Conservation (phyloP, 2,888 invertebrate species). For the Epinotia brunnichana region DNA sequence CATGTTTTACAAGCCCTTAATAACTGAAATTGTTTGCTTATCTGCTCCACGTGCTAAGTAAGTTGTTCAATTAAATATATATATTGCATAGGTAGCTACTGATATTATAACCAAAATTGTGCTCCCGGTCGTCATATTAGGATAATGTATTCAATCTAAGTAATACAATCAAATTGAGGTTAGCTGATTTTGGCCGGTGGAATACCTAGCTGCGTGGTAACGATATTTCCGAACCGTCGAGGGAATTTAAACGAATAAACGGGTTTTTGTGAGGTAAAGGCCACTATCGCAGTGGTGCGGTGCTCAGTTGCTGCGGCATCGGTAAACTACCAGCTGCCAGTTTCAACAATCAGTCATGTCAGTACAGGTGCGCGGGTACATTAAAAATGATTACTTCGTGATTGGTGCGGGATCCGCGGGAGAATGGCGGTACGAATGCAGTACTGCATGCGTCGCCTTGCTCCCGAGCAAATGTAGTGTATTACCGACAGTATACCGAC, state of each 20-base stretch:
- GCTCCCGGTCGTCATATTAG: background rate
- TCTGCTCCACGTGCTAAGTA: background rate
- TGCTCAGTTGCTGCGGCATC: no score
- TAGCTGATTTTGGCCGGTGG: background rate
- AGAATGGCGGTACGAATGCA: no score
- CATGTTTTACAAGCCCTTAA: no score
- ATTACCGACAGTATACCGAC: no score
- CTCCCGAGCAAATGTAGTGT: no score
- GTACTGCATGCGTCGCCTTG: no score
- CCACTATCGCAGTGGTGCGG: no score
- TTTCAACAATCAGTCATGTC: no score
- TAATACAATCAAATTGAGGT: slow-evolving; percentile 11
- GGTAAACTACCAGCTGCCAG: no score
- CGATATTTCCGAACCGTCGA: background rate
- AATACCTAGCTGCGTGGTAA: background rate
- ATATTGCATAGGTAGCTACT: background rate
- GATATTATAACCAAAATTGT: background rate
- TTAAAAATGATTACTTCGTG: no score
- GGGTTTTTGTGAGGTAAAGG: background rate
- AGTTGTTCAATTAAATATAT: background rate
- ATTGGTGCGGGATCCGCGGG: no score
- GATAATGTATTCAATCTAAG: slow-evolving; percentile 15
- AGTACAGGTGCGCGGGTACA: no score
- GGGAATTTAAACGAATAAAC: background rate
- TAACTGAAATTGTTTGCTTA: background rate